phyloP scores from a whole-genome alignment of 1,140 invertebrate species.

The Probaryconus sp. region DNA sequence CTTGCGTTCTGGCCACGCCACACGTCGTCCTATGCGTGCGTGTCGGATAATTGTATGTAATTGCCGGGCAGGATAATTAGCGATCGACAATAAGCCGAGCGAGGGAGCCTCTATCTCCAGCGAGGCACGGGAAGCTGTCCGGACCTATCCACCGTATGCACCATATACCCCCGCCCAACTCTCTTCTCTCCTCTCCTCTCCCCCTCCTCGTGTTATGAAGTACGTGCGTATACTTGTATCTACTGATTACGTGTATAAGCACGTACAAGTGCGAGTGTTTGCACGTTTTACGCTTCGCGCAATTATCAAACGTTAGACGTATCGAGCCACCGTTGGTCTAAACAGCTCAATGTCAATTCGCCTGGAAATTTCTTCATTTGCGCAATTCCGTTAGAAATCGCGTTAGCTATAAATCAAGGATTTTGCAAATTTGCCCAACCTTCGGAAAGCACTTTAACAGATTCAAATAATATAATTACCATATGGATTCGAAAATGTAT shows the following conservation, averaged over 20 bases:
- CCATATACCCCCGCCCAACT: no score
- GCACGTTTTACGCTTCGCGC: background rate
- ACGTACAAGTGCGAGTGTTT: conserved; percentile 26
- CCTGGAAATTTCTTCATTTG: conserved; percentile 1
- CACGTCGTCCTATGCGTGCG: conserved; percentile 66
- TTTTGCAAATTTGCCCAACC: no score
- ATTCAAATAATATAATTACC: no score
- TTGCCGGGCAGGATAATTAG: conserved; percentile 75
- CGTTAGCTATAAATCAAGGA: background rate
- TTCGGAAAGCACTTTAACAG: no score
- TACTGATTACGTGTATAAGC: conserved; percentile 5
- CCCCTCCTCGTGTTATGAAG: conserved; percentile 6
- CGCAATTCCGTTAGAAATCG: background rate
- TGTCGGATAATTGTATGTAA: conserved; percentile 75
- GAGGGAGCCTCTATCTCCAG: conserved; percentile 35
- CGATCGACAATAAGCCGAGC: conserved; percentile 75
- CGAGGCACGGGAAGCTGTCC: conserved; percentile 24
- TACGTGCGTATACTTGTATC: conserved; percentile 3
- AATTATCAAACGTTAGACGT: conserved; percentile 4
- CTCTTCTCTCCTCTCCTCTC: no score
- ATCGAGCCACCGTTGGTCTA: background rate
- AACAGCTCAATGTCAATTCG: background rate
- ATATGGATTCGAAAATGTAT: no score
- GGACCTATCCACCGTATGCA: conserved; percentile 33
- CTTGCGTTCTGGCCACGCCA: conserved; percentile 26